Percentiles rank a stretch among this genome's conserved stretches.
These are phyloP conservation scores for Conger conger DNA, from an alignment of 2,113 vertebrate genomes.

Conservation along the genomic window DNA sequence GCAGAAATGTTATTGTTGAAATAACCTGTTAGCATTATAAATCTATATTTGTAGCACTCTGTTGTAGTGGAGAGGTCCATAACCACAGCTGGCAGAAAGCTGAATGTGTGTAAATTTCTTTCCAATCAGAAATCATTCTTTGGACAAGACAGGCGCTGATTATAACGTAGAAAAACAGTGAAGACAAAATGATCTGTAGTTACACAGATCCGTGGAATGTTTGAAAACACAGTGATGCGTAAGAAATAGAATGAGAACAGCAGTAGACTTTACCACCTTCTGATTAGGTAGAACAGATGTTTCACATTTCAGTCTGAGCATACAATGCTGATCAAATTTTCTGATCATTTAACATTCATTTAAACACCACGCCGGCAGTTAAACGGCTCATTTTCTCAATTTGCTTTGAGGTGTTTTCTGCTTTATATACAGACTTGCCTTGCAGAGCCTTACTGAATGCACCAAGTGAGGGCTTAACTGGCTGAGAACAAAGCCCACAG, in stretches of 20 bases:
- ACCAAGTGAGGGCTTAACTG: background rate
- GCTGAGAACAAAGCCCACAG: background rate
- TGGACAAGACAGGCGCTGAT: background rate
- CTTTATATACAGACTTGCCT: background rate
- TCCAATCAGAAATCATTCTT: background rate
- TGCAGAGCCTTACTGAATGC: background rate
- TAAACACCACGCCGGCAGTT: background rate
- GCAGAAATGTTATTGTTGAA: background rate
- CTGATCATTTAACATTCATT: background rate
- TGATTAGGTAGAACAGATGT: background rate
- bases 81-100: background rate
- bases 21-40: background rate
- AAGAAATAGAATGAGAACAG: background rate
- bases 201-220: background rate
- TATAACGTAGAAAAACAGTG: too few species aligned
- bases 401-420: background rate
- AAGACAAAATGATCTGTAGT: background rate
- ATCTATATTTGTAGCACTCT: background rate
- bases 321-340: background rate
- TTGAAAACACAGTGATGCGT: background rate
- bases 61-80: background rate
- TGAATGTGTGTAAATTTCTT: background rate
- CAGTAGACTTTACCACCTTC: too few species aligned
- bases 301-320: background rate
- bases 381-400: background rate